These are phyloP conservation scores for Suillia variegata DNA, from an alignment of 2,888 invertebrate genomes.

Conservation along the genomic window DNA sequence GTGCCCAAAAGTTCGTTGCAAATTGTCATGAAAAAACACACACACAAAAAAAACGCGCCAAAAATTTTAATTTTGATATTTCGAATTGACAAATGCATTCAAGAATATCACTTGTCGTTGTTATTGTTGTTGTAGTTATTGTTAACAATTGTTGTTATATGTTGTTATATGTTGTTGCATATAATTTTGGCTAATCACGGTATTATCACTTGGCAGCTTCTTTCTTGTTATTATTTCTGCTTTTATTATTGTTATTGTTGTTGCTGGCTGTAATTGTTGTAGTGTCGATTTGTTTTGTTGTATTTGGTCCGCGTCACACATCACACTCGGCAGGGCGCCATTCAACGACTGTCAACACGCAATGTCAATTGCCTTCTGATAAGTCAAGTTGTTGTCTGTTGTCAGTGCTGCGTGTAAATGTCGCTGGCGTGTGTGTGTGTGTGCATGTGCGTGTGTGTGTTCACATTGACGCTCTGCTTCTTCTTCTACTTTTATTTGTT, in stretches of 20 bases:
- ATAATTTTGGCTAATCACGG: no score
- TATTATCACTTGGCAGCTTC: no score
- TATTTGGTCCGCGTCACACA: neutral
- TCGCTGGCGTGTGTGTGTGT: conserved; percentile 14
- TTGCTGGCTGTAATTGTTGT: neutral
- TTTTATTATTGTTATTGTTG: neutral
- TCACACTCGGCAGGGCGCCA: conserved; percentile 32
- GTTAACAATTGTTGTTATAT: no score
- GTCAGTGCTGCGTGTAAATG: neutral
- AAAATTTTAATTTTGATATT: no score
- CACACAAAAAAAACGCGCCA: neutral
- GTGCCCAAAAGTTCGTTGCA: no score
- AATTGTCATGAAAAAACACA: no score
- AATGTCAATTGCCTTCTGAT: conserved; percentile 32
- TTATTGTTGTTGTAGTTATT: no score
- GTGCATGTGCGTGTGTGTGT: neutral
- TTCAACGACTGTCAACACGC: conserved; percentile 34
- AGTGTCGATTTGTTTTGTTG: no score
- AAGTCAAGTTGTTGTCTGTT: conserved; percentile 22
- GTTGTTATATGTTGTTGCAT: no score
- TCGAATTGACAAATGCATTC: no score
- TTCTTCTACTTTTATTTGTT: neutral
- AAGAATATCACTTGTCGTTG: no score
- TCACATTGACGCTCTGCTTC: neutral
- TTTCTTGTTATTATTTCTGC: no score